These are phyloP conservation scores for Orchestia grillus DNA, from an alignment of 1,140 invertebrate species.

Conservation along the genomic window DNA sequence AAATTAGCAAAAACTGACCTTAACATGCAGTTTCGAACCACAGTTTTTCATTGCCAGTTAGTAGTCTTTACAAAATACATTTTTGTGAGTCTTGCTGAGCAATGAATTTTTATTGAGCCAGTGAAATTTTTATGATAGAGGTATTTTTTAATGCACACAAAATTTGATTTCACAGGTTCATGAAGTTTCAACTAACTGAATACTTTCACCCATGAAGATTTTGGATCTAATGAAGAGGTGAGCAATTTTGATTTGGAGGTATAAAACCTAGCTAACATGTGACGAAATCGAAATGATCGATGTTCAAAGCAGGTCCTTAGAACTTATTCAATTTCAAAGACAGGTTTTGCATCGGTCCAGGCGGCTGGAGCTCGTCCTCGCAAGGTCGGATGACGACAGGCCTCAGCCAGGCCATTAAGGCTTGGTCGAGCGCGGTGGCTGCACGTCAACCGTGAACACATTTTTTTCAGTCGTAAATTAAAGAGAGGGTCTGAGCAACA, in stretches of 20 bases:
- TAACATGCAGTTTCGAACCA: not conserved
- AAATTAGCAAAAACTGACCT: not conserved
- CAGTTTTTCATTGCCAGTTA: not conserved
- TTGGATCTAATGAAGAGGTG: not conserved
- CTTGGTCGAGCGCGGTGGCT: not conserved
- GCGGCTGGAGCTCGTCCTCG: not conserved
- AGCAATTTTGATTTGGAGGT: not conserved
- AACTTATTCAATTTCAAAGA: not conserved
- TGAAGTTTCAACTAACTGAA: not conserved
- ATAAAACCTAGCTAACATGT: not conserved
- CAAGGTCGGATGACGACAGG: conserved; percentile 4
- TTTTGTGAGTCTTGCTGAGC: not conserved
- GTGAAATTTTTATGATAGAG: not conserved
- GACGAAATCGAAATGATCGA: not conserved
- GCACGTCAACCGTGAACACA: not conserved
- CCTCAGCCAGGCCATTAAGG: not conserved
- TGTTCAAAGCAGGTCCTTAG: not conserved
- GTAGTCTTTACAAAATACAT: not conserved
- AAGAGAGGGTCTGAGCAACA: not conserved
- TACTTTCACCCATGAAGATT: not conserved
- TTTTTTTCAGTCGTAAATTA: not conserved
- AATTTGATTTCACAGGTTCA: not conserved
- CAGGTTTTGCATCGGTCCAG: not conserved
- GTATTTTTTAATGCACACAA: too few species aligned
- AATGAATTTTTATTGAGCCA: not conserved